These are phyloP conservation scores for Pemphredon lugubris DNA, from an alignment of 2,888 invertebrate genomes.

Conservation along the genomic window DNA sequence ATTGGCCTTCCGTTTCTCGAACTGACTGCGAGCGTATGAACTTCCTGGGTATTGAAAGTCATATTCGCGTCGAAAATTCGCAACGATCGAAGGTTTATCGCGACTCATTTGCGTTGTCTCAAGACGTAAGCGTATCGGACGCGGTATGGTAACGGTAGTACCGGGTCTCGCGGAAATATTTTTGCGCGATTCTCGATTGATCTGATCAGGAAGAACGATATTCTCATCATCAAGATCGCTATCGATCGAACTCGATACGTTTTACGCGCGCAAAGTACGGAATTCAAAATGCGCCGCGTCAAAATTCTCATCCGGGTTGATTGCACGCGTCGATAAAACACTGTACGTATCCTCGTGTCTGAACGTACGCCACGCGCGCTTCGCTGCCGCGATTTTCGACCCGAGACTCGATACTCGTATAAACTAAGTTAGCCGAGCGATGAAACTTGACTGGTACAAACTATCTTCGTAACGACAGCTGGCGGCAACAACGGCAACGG, in stretches of 20 bases:
- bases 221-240: no score
- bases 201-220: no score
- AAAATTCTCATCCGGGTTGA: conserved; percentile 27
- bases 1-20: conserved; percentile 13
- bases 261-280: conserved; percentile 10
- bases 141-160: no score
- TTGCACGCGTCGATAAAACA: conserved; percentile 32
- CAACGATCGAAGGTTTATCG: neutral
- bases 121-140: no score
- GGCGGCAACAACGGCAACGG: conserved; percentile 61
- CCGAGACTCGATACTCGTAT: conserved; percentile 44
- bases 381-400: conserved; percentile 52
- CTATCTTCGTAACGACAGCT: conserved; percentile 68
- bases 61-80: conserved; percentile 1
- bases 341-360: conserved; percentile 45
- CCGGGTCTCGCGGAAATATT: no score
- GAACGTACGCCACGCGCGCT: conserved; percentile 33
- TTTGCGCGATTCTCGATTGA: no score
- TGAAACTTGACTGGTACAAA: conserved; percentile 70
- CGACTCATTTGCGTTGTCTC: no score
- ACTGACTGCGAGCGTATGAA: conserved; percentile 1
- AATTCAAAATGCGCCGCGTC: conserved; percentile 28
- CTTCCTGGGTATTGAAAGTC: neutral
- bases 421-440: conserved; percentile 68
- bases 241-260: no score